These are phyloP conservation scores for Diarsia dahlii DNA, from an alignment of 2,888 invertebrate genomes.

Conservation along the genomic window DNA sequence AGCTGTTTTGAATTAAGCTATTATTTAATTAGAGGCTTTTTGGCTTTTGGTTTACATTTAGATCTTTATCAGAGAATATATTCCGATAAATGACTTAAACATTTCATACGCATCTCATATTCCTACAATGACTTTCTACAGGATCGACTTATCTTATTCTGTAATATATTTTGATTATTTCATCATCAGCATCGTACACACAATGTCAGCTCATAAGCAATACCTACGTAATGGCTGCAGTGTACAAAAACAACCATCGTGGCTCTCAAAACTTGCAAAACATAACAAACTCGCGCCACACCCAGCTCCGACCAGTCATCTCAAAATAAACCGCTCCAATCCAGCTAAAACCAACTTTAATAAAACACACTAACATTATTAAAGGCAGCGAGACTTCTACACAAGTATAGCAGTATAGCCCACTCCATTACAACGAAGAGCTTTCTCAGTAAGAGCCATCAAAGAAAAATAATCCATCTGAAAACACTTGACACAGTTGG, in stretches of 20 bases:
- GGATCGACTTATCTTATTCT: too few relatives aligned
- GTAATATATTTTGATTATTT: background rate
- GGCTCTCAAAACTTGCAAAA: background rate
- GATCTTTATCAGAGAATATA: too few relatives aligned
- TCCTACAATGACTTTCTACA: too few relatives aligned
- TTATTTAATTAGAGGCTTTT: too few relatives aligned
- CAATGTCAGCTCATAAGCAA: too few relatives aligned
- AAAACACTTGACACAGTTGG: constrained; percentile 81
- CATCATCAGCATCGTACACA: background rate
- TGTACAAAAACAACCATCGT: background rate
- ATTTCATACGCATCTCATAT: too few relatives aligned
- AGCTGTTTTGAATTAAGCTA: too few relatives aligned
- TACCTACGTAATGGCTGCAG: background rate
- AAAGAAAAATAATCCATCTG: constrained; percentile 73
- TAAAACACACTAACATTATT: constrained; percentile 65
- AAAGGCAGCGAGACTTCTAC: constrained; percentile 52
- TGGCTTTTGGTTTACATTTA: too few relatives aligned
- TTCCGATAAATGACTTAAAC: too few relatives aligned
- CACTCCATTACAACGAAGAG: constrained; percentile 70
- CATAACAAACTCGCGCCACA: constrained; percentile 1
- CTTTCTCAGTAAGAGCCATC: constrained; percentile 72
- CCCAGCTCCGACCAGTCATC: constrained; percentile 8
- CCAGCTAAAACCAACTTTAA: constrained; percentile 61
- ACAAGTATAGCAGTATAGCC: constrained; percentile 66
- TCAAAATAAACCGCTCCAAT: constrained; percentile 52